Evolutionary conservation across 1,140 invertebrate genomes (phyloP).

Genomic region (Ephestia elutella): DNA sequence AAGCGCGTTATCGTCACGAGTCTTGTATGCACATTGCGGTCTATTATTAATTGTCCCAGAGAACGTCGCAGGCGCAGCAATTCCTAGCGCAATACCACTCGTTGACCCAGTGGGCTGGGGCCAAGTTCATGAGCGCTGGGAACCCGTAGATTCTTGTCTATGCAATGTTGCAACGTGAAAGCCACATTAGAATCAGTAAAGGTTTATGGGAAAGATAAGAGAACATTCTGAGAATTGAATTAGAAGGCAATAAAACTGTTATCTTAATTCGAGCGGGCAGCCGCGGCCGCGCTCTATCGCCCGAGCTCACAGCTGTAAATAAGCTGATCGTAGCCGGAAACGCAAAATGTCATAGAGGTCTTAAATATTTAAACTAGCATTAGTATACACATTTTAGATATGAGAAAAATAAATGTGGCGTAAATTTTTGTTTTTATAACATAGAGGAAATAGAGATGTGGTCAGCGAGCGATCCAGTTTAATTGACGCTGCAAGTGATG

Average conservation of each 20-base stretch:
- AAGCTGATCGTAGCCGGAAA: neutral
- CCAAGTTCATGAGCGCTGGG: conserved; percentile 28
- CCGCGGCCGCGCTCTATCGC: conserved; percentile 32
- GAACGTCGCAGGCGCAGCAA: conserved; percentile 15
- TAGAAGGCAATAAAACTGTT: conserved; percentile 52
- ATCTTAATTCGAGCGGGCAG: conserved; percentile 45
- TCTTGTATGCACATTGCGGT: conserved; percentile 17
- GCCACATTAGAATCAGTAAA: conserved; percentile 22
- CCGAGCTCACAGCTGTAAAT: conserved; percentile 26
- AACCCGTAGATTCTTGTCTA: conserved; percentile 9
- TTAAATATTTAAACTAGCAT: too few relatives aligned
- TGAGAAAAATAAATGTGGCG: too few relatives aligned
- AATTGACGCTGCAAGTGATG: conserved; percentile 24
- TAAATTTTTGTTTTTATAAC: neutral
- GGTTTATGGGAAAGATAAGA: conserved; percentile 36
- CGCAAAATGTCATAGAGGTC: neutral
- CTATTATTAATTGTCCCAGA: conserved; percentile 30
- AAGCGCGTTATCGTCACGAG: neutral
- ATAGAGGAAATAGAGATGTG: conserved; percentile 14
- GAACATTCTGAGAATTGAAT: conserved; percentile 42
- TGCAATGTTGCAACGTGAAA: conserved; percentile 34
- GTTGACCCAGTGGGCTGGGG: conserved; percentile 28
- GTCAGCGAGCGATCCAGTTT: conserved; percentile 18
- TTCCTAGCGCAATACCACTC: conserved; percentile 14
- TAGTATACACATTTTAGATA: too few relatives aligned